Percentiles rank a stretch among this genome's conserved stretches.
Conservation (phyloP, 2,113 vertebrate species). For the Acrocephalus kingi region DNA sequence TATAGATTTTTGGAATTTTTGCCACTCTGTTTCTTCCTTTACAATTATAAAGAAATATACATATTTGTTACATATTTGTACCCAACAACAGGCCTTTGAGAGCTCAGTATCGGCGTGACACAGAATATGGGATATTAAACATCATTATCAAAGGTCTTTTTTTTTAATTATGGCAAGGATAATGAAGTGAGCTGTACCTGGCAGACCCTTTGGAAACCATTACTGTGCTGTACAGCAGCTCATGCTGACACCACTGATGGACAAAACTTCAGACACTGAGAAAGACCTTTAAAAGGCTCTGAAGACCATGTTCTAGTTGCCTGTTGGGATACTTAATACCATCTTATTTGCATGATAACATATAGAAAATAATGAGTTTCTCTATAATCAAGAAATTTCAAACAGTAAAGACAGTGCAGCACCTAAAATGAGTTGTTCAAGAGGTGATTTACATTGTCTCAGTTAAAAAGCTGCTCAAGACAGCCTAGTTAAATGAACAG, state of each 20-base stretch:
- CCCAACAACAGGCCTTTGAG: neutral
- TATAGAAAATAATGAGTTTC: neutral
- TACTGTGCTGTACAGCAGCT: neutral
- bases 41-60: neutral
- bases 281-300: neutral
- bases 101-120: neutral
- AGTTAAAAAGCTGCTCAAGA: neutral
- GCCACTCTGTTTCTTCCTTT: neutral
- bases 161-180: neutral
- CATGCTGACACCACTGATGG: neutral
- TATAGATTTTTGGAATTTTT: neutral
- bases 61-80: neutral
- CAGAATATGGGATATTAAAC: neutral
- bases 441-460: neutral
- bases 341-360: neutral
- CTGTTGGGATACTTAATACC: neutral
- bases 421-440: neutral
- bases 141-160: neutral
- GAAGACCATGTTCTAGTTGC: neutral
- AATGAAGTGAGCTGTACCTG: neutral
- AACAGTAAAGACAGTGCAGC: neutral
- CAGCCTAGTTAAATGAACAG: neutral
- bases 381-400: neutral
- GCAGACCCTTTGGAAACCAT: neutral
- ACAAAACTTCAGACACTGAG: neutral